phyloP scores from a whole-genome alignment of 2,797 vertebrate species.

The Thaleichthys pacificus region DNA sequence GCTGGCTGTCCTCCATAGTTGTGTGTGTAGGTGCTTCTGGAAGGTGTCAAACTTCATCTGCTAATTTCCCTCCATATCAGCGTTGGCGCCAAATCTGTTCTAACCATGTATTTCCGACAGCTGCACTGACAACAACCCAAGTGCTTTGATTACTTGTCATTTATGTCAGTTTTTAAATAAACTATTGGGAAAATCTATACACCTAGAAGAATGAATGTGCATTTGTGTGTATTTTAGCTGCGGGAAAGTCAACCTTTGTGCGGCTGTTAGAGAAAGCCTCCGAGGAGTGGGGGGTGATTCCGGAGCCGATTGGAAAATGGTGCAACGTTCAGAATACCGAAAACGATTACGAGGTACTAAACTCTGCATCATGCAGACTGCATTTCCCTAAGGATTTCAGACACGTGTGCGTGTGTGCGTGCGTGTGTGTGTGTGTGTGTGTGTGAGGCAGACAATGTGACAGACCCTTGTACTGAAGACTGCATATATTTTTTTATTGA shows the following conservation, averaged over 20 bases:
- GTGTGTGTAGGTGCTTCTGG: too few relatives aligned
- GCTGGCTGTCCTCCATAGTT: too few relatives aligned
- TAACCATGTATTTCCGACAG: not conserved
- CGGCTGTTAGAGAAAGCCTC: conserved; percentile 63
- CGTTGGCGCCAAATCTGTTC: not conserved
- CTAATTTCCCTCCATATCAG: too few relatives aligned
- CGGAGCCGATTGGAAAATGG: conserved; percentile 81
- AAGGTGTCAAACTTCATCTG: not conserved
- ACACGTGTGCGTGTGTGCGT: too few relatives aligned
- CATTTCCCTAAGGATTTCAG: too few relatives aligned
- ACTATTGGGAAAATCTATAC: not conserved
- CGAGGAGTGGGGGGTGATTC: conserved; percentile 79
- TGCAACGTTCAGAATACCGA: conserved; percentile 74
- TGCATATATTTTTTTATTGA: not conserved
- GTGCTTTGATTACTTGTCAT: not conserved
- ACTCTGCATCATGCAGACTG: not conserved
- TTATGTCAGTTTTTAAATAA: not conserved
- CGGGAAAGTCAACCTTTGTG: conserved; percentile 74
- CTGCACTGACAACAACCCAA: not conserved
- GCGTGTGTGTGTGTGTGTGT: too few relatives aligned
- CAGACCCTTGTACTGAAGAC: too few relatives aligned
- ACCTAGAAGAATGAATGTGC: not conserved
- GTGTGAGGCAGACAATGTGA: too few relatives aligned
- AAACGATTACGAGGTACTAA: conserved; percentile 68
- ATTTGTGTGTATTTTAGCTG: conserved; percentile 34